A percentile compares a stretch with the other conserved stretches of the same genome.
Evolutionary conservation across 2,888 invertebrate species (phyloP).

Genomic region (Hartigia nigra): DNA sequence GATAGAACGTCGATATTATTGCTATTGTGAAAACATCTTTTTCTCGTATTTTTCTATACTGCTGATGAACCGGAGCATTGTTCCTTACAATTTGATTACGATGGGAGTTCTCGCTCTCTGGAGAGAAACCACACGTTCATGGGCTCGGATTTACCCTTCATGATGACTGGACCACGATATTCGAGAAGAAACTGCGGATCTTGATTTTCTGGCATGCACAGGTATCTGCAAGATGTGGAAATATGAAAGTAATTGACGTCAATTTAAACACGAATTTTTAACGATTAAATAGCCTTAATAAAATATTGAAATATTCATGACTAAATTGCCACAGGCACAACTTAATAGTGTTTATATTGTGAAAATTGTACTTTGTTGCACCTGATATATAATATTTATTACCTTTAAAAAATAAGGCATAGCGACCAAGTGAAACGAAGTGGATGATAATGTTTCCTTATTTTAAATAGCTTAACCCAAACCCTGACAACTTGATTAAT

Average conservation of each 20-base stretch:
- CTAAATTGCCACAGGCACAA: not conserved
- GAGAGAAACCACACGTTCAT: constrained; percentile 94
- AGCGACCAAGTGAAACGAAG: too few relatives aligned
- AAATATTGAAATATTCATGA: not conserved
- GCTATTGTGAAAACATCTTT: constrained; percentile 38
- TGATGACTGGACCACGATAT: constrained; percentile 87
- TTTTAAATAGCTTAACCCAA: too few relatives aligned
- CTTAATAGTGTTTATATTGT: not conserved
- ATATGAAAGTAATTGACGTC: not conserved
- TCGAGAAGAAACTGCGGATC: constrained; percentile 87
- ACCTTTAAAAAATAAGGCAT: too few relatives aligned
- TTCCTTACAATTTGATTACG: constrained; percentile 35
- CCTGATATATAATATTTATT: too few relatives aligned
- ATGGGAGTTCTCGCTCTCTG: constrained; percentile 59
- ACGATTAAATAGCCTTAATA: not conserved
- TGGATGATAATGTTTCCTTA: too few relatives aligned
- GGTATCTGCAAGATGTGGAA: constrained; percentile 72
- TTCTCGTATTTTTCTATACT: constrained; percentile 10
- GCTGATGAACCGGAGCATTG: not conserved
- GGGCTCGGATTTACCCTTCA: constrained; percentile 94
- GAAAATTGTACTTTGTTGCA: too few relatives aligned
- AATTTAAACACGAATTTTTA: not conserved
- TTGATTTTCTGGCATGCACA: constrained; percentile 83
- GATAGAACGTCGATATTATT: constrained; percentile 37
- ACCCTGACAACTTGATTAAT: too few relatives aligned